These are phyloP conservation scores for Hassar affinis DNA, from an alignment of 2,113 vertebrate genomes.

Conservation along the genomic window DNA sequence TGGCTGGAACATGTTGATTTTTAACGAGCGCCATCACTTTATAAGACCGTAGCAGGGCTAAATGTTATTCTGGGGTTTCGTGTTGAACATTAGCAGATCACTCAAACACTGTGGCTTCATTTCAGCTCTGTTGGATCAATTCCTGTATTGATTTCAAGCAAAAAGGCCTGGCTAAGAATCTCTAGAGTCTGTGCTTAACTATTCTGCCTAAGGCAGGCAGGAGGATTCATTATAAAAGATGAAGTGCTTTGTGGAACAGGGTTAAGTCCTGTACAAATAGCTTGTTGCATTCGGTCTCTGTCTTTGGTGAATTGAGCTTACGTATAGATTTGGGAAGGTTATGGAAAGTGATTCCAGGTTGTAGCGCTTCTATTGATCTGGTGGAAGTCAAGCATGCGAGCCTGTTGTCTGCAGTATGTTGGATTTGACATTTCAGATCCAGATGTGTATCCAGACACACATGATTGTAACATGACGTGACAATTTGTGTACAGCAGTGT, in stretches of 20 bases:
- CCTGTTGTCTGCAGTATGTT: conserved; percentile 12
- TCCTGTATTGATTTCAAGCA: conserved; percentile 58
- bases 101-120: conserved; percentile 48
- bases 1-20: conserved; percentile 33
- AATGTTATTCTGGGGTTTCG: conserved; percentile 54
- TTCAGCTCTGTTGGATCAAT: conserved; percentile 56
- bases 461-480: background rate
- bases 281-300: conserved; percentile 25
- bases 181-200: conserved; percentile 57
- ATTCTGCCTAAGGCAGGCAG: conserved; percentile 44
- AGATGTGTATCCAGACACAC: conserved; percentile 9
- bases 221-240: conserved; percentile 51
- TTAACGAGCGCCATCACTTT: conserved; percentile 44
- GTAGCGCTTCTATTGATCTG: conserved; percentile 37
- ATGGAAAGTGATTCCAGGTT: conserved; percentile 42
- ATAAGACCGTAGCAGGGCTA: conserved; percentile 48
- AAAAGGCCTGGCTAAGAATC: conserved; percentile 48
- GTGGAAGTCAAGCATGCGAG: background rate
- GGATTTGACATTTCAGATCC: conserved; percentile 20
- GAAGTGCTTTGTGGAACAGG: conserved; percentile 42
- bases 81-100: conserved; percentile 45
- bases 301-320: conserved; percentile 25
- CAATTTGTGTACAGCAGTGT: background rate
- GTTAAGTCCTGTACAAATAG: conserved; percentile 41
- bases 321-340: conserved; percentile 38